These are phyloP conservation scores for Thalassoma bifasciatum DNA, from an alignment of 2,113 vertebrate species.

Conservation along the genomic window DNA sequence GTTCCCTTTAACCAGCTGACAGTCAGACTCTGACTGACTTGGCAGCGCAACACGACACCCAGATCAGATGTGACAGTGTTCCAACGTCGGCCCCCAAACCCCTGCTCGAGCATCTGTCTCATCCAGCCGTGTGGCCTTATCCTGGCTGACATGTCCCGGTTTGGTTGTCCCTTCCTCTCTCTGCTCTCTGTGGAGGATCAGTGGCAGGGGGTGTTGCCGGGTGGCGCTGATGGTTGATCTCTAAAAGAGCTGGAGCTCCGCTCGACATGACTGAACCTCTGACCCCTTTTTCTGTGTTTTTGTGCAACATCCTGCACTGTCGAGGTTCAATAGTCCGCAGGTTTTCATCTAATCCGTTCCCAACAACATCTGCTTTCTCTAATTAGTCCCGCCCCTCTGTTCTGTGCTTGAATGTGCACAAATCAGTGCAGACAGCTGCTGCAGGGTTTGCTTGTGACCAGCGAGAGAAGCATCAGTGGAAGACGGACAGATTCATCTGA, in stretches of 20 bases:
- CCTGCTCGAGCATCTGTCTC: constrained; percentile 44
- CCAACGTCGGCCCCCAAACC: constrained; percentile 32
- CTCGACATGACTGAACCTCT: background rate
- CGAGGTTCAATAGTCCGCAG: constrained; percentile 5
- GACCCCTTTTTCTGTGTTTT: constrained; percentile 1
- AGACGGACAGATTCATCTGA: background rate
- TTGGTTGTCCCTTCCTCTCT: constrained; percentile 42
- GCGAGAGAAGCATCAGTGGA: background rate
- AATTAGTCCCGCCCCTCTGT: constrained; percentile 44
- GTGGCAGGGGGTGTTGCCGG: constrained; percentile 34
- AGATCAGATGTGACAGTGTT: constrained; percentile 64
- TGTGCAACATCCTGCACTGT: background rate
- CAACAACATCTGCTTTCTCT: constrained; percentile 55
- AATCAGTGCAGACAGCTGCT: constrained; percentile 46
- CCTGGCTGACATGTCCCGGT: constrained; percentile 33
- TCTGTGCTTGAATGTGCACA: constrained; percentile 39
- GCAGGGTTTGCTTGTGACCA: background rate
- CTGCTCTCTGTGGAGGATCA: constrained; percentile 19
- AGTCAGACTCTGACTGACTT: constrained; percentile 39
- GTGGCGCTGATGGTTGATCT: background rate
- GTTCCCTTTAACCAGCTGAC: constrained; percentile 14
- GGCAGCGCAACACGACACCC: constrained; percentile 3
- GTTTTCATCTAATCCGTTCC: constrained; percentile 13
- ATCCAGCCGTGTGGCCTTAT: constrained; percentile 33
- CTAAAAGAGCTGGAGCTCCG: constrained; percentile 22